A percentile compares a stretch with the other conserved stretches of the same genome.
Conservation (phyloP, 2,797 vertebrate genomes). For the Macropus fuliginosus region DNA sequence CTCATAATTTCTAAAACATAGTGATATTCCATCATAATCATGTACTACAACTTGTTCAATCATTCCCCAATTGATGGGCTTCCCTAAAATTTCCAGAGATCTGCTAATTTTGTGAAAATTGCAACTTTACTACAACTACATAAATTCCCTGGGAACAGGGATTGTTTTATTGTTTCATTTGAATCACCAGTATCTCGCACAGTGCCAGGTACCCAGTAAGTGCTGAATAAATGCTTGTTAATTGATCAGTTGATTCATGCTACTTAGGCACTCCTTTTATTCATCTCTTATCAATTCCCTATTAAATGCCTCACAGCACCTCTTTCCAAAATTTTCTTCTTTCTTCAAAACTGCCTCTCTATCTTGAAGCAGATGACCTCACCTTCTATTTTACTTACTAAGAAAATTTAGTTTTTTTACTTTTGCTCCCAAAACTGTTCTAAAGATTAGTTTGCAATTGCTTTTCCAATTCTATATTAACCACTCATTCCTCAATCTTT, state of each 20-base stretch:
- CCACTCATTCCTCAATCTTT: neutral
- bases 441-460: neutral
- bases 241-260: neutral
- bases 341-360: neutral
- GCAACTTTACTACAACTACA: neutral
- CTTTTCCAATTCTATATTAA: neutral
- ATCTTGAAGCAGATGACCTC: neutral
- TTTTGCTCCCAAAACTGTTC: neutral
- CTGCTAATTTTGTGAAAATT: neutral
- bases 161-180: neutral
- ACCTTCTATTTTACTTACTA: neutral
- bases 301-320: neutral
- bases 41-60: neutral
- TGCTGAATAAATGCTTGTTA: neutral
- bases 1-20: neutral
- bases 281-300: neutral
- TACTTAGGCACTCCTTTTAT: neutral
- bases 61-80: neutral
- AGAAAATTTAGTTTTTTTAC: neutral
- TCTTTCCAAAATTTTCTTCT: neutral
- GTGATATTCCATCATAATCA: neutral
- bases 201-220: neutral
- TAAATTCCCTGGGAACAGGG: neutral
- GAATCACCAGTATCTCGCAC: neutral
- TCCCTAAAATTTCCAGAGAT: neutral